These are phyloP conservation scores for Pollimyrus isidori DNA, from an alignment of 2,113 vertebrate species.

Conservation along the genomic window DNA sequence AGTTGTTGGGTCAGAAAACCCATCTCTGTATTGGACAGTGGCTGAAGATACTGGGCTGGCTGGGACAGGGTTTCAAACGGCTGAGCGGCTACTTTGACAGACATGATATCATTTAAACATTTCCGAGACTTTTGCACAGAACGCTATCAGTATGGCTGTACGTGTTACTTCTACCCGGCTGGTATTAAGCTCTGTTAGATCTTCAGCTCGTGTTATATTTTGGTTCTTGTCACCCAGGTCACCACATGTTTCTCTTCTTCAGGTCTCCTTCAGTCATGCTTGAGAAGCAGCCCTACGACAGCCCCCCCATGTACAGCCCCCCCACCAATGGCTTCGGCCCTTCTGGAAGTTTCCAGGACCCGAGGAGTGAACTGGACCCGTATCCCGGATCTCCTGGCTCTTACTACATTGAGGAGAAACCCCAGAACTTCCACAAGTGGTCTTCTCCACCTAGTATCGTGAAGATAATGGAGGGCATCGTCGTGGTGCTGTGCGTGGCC, in stretches of 20 bases:
- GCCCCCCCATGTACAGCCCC: slow-evolving; percentile 60
- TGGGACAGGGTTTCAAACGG: background rate
- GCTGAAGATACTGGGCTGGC: background rate
- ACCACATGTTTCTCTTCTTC: background rate
- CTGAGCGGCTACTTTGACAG: background rate
- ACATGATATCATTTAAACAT: background rate
- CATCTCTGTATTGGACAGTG: background rate
- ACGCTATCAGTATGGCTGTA: background rate
- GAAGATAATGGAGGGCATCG: slow-evolving; percentile 53
- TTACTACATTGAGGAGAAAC: slow-evolving; percentile 57
- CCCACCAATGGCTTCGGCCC: slow-evolving; percentile 56
- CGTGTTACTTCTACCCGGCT: background rate
- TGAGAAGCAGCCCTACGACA: slow-evolving; percentile 61
- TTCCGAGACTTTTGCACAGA: background rate
- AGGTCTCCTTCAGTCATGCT: slow-evolving; percentile 53
- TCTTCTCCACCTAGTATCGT: slow-evolving; percentile 69
- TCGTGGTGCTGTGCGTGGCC: slow-evolving; percentile 62
- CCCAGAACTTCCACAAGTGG: slow-evolving; percentile 73
- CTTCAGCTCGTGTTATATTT: background rate
- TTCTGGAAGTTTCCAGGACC: slow-evolving; percentile 45
- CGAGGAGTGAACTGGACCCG: slow-evolving; percentile 54
- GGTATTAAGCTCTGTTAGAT: background rate
- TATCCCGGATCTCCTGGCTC: slow-evolving; percentile 71
- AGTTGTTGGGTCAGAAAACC: background rate
- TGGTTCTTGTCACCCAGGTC: background rate